A percentile compares a stretch with the other conserved stretches of the same genome.
These are phyloP conservation scores for Darwinula stevensoni DNA, from an alignment of 2,888 invertebrate species.

Conservation along the genomic window DNA sequence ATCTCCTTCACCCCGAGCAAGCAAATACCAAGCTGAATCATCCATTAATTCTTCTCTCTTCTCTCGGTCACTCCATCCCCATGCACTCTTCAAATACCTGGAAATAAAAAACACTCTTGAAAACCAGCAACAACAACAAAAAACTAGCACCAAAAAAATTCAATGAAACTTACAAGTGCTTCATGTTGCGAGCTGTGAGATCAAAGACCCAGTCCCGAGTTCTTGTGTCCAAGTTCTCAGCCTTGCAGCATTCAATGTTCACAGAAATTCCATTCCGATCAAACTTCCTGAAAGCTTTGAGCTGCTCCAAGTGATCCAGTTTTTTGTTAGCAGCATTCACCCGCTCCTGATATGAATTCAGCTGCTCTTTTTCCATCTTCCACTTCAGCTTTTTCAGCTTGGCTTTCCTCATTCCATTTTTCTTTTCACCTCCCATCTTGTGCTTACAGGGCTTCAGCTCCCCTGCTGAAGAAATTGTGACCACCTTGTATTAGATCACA, in stretches of 20 bases:
- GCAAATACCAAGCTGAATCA: constrained; percentile 37
- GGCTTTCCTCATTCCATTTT: too few species aligned
- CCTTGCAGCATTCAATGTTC: constrained; percentile 26
- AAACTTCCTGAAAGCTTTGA: constrained; percentile 28
- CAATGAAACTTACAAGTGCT: constrained; percentile 26
- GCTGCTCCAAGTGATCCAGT: constrained; percentile 27
- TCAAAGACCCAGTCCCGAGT: constrained; percentile 36
- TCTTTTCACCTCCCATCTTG: too few species aligned
- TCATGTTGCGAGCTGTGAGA: constrained; percentile 49
- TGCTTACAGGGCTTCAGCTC: too few species aligned
- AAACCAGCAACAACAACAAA: too few species aligned
- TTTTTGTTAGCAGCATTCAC: constrained; percentile 6
- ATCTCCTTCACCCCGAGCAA: constrained; percentile 23
- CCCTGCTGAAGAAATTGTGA: too few species aligned
- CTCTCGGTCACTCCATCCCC: constrained; percentile 46
- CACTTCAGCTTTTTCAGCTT: too few species aligned
- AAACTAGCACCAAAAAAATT: too few species aligned
- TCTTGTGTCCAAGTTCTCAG: constrained; percentile 24
- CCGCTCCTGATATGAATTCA: too few species aligned
- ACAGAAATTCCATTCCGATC: constrained; percentile 27
- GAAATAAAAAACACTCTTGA: constrained; percentile 9
- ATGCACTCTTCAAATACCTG: constrained; percentile 26
- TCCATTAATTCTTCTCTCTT: constrained; percentile 42
- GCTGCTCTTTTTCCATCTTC: too few species aligned
- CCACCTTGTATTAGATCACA: too few species aligned